phyloP scores from a whole-genome alignment of 2,888 invertebrate species.

The Andrena flavipes region DNA sequence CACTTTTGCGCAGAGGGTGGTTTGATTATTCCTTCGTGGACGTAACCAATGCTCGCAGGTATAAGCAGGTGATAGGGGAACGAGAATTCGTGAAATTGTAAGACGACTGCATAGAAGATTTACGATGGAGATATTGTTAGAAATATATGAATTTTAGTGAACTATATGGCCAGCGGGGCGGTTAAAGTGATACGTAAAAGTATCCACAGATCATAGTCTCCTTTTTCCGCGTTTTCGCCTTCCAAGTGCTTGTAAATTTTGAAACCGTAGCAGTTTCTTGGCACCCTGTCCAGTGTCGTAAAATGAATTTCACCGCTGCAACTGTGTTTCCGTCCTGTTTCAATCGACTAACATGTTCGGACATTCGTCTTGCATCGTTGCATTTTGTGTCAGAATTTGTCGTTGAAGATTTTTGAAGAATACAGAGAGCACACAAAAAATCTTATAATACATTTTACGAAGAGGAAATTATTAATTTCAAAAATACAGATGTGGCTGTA shows the following conservation, averaged over 20 bases:
- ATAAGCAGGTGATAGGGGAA: too few species aligned
- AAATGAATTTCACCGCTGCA: constrained; percentile 19
- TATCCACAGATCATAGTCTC: background rate
- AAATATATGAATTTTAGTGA: background rate
- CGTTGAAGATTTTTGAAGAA: background rate
- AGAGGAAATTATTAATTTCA: too few species aligned
- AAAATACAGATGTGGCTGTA: too few species aligned
- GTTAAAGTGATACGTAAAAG: constrained; percentile 11
- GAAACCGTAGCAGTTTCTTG: constrained; percentile 32
- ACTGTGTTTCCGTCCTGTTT: background rate
- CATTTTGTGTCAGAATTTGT: background rate
- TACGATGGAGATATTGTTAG: background rate
- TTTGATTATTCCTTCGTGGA: too few species aligned
- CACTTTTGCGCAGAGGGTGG: background rate
- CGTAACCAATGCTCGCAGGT: too few species aligned
- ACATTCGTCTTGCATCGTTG: background rate
- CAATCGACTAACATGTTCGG: background rate
- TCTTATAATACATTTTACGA: background rate
- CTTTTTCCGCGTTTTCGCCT: background rate
- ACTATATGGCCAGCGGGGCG: background rate
- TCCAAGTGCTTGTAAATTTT: constrained; percentile 20
- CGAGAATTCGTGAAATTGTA: background rate
- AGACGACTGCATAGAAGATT: background rate
- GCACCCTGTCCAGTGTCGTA: background rate
- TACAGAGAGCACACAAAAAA: background rate